Percentiles rank a stretch among this genome's conserved stretches.
Conservation (phyloP, 2,888 invertebrate genomes). For the Spisula solida region DNA sequence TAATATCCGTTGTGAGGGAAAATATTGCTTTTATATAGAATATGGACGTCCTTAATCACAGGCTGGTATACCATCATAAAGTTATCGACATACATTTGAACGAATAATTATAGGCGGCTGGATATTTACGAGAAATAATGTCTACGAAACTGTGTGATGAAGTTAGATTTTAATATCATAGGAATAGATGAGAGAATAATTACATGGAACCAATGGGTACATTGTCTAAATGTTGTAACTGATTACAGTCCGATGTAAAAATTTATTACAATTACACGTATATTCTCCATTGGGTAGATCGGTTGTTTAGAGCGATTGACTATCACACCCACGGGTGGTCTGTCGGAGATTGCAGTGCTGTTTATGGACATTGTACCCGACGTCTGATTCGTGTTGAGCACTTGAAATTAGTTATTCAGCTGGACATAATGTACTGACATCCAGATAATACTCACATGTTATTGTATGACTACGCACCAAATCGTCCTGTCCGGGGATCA, state of each 20-base stretch:
- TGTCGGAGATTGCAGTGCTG: too few species aligned
- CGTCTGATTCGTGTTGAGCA: too few species aligned
- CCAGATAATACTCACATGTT: too few species aligned
- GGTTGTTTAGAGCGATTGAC: too few species aligned
- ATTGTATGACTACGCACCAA: too few species aligned
- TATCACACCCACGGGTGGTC: too few species aligned
- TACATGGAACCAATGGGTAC: neutral
- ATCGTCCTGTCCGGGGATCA: too few species aligned
- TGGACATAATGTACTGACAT: too few species aligned
- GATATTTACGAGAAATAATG: slow-evolving; percentile 31
- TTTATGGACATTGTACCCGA: too few species aligned
- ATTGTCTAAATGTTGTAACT: neutral
- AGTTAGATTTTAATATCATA: neutral
- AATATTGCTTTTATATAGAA: neutral
- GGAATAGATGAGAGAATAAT: neutral
- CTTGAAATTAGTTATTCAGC: too few species aligned
- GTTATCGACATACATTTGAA: slow-evolving; percentile 20
- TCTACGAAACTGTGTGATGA: neutral
- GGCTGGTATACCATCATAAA: slow-evolving; percentile 5
- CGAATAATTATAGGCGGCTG: slow-evolving; percentile 3
- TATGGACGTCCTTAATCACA: neutral
- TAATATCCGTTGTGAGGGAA: neutral
- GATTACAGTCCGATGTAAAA: neutral
- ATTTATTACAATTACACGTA: too few species aligned
- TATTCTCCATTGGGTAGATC: too few species aligned